Evolutionary conservation across 2,797 vertebrate species (phyloP).

Genomic region (Bovichtus variegatus): DNA sequence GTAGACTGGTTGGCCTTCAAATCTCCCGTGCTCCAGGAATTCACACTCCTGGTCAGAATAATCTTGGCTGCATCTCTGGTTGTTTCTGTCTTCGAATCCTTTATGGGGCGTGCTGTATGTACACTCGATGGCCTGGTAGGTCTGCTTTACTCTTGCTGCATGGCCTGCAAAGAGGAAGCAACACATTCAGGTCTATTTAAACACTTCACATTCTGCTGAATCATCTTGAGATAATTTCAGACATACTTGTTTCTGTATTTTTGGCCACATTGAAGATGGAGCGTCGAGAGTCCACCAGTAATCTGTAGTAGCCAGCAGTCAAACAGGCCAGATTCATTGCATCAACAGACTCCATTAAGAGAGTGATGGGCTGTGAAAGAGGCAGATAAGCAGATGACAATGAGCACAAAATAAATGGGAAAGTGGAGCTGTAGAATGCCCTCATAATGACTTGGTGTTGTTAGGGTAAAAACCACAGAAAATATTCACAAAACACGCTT

Average conservation of each 20-base stretch:
- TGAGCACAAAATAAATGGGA: slow-evolving; percentile 51
- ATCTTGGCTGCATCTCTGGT: slow-evolving; percentile 88
- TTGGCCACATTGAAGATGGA: slow-evolving; percentile 99
- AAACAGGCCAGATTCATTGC: slow-evolving; percentile 99
- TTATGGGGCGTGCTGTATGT: slow-evolving; percentile 93
- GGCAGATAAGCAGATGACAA: slow-evolving; percentile 66
- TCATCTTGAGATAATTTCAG: not conserved
- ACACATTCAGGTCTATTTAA: slow-evolving; percentile 21
- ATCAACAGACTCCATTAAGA: slow-evolving; percentile 97
- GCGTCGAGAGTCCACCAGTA: slow-evolving; percentile 96
- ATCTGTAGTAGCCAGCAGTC: slow-evolving; percentile 97
- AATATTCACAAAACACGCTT: slow-evolving; percentile 11
- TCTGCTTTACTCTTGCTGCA: slow-evolving; percentile 89
- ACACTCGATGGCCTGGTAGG: slow-evolving; percentile 92
- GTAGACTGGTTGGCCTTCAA: slow-evolving; percentile 90
- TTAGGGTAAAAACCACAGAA: not conserved
- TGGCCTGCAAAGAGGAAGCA: slow-evolving; percentile 84
- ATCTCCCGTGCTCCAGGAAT: slow-evolving; percentile 85
- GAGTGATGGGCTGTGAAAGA: slow-evolving; percentile 93
- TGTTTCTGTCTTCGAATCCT: slow-evolving; percentile 88
- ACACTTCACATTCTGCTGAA: slow-evolving; percentile 9
- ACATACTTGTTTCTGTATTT: slow-evolving; percentile 86
- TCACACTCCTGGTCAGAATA: slow-evolving; percentile 89
- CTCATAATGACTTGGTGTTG: slow-evolving; percentile 30
- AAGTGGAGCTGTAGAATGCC: slow-evolving; percentile 28